Evolutionary conservation across 2,888 invertebrate species (phyloP).

Genomic region (Cacoxenus indagator): DNA sequence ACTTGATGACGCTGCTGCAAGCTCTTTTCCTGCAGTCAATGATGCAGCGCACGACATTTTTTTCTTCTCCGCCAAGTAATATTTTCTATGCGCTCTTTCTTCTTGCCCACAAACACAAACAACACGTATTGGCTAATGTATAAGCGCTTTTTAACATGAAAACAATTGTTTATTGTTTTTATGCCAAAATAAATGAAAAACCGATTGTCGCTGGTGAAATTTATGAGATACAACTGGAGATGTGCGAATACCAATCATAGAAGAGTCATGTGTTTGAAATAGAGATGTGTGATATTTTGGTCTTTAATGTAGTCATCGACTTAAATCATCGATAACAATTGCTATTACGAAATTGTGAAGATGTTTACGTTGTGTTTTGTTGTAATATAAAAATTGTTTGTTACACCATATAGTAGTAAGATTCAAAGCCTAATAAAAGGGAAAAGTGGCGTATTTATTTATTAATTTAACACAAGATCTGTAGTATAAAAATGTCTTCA

Average conservation of each 20-base stretch:
- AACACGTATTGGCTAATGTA: background rate
- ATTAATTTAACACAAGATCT: no score
- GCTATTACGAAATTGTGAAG: background rate
- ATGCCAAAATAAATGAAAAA: background rate
- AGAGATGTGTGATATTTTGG: no score
- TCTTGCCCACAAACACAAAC: background rate
- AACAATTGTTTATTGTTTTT: background rate
- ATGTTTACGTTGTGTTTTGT: background rate
- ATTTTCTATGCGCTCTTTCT: background rate
- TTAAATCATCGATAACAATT: background rate
- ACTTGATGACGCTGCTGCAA: slow-evolving; percentile 46
- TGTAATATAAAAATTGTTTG: no score
- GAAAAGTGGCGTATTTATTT: no score
- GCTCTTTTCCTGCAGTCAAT: slow-evolving; percentile 60
- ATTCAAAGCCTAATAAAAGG: no score
- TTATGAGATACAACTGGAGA: background rate
- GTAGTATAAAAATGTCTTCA: no score
- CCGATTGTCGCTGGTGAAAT: background rate
- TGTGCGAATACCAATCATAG: background rate
- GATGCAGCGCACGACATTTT: slow-evolving; percentile 68
- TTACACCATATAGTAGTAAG: no score
- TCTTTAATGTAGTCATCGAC: no score
- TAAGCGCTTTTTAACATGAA: background rate
- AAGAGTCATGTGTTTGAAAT: background rate
- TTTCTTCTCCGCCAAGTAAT: background rate